These are phyloP conservation scores for Laspeyria flexula DNA, from an alignment of 2,888 invertebrate species.

Conservation along the genomic window DNA sequence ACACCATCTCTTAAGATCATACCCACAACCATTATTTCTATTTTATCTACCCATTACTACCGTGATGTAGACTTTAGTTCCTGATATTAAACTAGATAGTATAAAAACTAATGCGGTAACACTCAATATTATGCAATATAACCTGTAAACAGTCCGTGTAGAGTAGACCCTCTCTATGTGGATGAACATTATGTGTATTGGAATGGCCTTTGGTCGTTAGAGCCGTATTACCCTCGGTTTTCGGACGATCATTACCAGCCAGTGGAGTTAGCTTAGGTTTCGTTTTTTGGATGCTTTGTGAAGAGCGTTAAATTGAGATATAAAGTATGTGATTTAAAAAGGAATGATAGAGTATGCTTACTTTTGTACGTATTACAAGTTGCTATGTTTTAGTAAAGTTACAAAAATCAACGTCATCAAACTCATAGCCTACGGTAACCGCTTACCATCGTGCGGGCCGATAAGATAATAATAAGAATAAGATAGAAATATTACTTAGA, in stretches of 20 bases:
- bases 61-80: not conserved
- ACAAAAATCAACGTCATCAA: too few relatives aligned
- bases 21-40: not conserved
- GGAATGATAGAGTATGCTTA: not conserved
- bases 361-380: too few relatives aligned
- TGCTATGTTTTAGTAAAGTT: too few relatives aligned
- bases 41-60: not conserved
- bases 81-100: slow-evolving; percentile 1
- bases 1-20: too few relatives aligned
- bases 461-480: too few relatives aligned
- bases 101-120: slow-evolving; percentile 3
- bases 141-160: not conserved
- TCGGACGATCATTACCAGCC: slow-evolving; percentile 5
- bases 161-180: not conserved
- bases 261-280: slow-evolving; percentile 1
- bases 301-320: not conserved
- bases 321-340: not conserved
- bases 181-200: slow-evolving; percentile 1
- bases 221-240: slow-evolving; percentile 1
- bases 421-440: too few relatives aligned
- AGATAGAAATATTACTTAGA: too few relatives aligned
- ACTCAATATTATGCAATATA: not conserved
- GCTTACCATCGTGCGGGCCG: too few relatives aligned
- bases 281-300: not conserved
- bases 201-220: slow-evolving; percentile 10